Evolutionary conservation across 2,113 vertebrate species (phyloP).

Genomic region (Pyrgilauda ruficollis): DNA sequence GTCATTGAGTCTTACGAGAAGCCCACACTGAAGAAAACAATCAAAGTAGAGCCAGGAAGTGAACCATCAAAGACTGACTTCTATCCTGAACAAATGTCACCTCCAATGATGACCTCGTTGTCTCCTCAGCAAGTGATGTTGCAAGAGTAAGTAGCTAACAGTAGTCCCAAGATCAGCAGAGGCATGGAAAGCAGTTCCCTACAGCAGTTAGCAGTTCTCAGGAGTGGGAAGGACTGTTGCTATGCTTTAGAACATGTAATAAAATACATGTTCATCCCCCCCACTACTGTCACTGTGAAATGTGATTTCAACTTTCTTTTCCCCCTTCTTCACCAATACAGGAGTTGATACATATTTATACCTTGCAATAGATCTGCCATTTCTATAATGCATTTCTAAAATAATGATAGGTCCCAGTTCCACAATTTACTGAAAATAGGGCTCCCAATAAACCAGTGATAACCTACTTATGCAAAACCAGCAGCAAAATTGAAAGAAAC

Average conservation of each 20-base stretch:
- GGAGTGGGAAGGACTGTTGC: background rate
- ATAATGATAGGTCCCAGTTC: background rate
- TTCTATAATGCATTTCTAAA: background rate
- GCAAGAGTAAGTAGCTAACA: slow-evolving; percentile 85
- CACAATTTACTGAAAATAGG: background rate
- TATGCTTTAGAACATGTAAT: background rate
- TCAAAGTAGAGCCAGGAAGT: slow-evolving; percentile 86
- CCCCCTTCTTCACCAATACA: background rate
- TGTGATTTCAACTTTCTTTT: background rate
- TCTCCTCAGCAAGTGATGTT: slow-evolving; percentile 77
- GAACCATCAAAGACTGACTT: slow-evolving; percentile 77
- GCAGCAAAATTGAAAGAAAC: background rate
- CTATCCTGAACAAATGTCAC: slow-evolving; percentile 85
- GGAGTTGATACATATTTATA: background rate
- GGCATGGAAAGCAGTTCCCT: background rate
- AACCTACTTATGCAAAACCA: background rate
- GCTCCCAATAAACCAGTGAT: background rate
- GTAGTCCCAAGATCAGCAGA: background rate
- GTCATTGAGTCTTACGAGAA: slow-evolving; percentile 81
- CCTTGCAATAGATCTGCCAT: background rate
- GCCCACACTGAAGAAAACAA: slow-evolving; percentile 81
- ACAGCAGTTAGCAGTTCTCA: background rate
- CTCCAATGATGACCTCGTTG: slow-evolving; percentile 83
- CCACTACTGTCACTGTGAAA: background rate
- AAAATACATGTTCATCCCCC: background rate